A percentile compares a stretch with the other conserved stretches of the same genome.
Evolutionary conservation across 2,888 invertebrate genomes (phyloP).

Genomic region (Hartigia nigra): DNA sequence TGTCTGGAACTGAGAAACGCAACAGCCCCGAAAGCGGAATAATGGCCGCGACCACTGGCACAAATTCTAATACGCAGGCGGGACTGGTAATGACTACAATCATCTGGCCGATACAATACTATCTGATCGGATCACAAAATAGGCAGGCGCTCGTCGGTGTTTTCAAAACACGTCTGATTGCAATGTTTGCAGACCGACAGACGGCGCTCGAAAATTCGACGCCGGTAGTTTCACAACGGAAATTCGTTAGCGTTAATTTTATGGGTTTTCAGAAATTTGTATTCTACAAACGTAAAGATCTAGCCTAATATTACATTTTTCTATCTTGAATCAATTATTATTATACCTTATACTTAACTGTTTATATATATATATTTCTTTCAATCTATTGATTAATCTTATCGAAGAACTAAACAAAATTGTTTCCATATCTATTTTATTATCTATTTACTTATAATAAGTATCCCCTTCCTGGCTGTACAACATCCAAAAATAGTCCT

Average conservation of each 20-base stretch:
- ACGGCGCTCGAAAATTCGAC: slow-evolving; percentile 37
- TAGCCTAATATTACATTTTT: no score
- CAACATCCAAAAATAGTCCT: no score
- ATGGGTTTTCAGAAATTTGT: background rate
- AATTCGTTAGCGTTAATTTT: slow-evolving; percentile 37
- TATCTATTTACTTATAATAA: no score
- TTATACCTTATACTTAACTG: background rate
- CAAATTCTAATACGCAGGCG: slow-evolving; percentile 15
- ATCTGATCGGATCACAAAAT: slow-evolving; percentile 54
- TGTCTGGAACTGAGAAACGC: background rate
- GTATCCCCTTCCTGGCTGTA: no score
- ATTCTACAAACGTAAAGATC: background rate
- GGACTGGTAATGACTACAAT: slow-evolving; percentile 58
- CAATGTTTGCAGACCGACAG: slow-evolving; percentile 41
- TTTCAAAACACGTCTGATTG: slow-evolving; percentile 54
- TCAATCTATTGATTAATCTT: no score
- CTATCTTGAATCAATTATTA: background rate
- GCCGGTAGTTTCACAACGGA: slow-evolving; percentile 40
- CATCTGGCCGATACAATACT: slow-evolving; percentile 58
- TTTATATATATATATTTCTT: no score
- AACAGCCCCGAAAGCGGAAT: background rate
- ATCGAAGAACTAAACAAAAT: no score
- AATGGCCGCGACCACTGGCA: slow-evolving; percentile 2
- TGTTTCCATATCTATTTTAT: no score
- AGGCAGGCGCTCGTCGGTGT: slow-evolving; percentile 43